Evolutionary conservation across 2,797 vertebrate species (phyloP), one percentile per base, ranked within the genome.

Genomic region (Fringilla coelebs): DNA sequence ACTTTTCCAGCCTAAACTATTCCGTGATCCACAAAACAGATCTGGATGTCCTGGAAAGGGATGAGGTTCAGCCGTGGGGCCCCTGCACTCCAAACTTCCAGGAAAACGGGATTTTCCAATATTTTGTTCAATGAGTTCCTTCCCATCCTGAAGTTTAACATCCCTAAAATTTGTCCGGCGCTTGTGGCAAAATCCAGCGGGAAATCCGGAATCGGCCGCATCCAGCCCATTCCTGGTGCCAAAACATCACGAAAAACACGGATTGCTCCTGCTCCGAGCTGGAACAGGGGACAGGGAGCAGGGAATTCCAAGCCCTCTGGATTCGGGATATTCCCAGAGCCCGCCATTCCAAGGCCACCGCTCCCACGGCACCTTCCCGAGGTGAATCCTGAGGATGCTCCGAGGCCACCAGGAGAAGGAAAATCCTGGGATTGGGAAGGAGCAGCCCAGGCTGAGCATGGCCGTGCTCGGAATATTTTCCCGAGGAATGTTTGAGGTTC

Each of bases 121-220:
- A 4, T 61, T 61, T 21, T 13, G 4, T 5, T 51, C 2, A 11
- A 21, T 1, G 17, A 32, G 4, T 8, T 43, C 7, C 0, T 43
- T 61, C 54, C 38, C 46, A 43, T 17, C 32, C 36, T 0, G 0
- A 34, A 43, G 4, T 41, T 81, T 4, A 20, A 43, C 54, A 20
- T 51, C 38, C 38, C 13, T 1, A 41, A 41, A 60, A 51, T 43
- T 31, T 12, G 4, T 8, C 25, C 0, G 0, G 31, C 0, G 3
- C 36, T 13, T 8, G 40, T 0, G 13, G 11, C 28, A 58, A 58
- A 80, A 67, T 19, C 54, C 31, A 8, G 75, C 0, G 1, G 45
- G 36, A 70, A 70, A 68, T 8, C 12, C 0, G 1, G 31, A 13
- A 51, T 31, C 1, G 2, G 45, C 26, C 1, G 0, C 45, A 34